A percentile compares a stretch with the other conserved stretches of the same genome.
phyloP scores from a whole-genome alignment of 1,140 invertebrate species.

The Neodiprion lecontei region DNA sequence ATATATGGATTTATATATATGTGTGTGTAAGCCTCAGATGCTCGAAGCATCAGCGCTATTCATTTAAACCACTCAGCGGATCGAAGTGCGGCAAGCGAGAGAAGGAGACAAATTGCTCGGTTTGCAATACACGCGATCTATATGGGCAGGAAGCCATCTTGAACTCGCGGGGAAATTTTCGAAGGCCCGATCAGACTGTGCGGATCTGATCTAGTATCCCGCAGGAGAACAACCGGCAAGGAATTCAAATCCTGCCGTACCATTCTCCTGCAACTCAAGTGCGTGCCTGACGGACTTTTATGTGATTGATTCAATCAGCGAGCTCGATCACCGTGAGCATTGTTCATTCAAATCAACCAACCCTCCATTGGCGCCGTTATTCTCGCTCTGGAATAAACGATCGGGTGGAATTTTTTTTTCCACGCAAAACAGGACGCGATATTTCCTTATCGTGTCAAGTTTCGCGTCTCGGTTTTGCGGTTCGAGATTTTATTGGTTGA shows the following conservation, averaged over 20 bases:
- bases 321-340: constrained; percentile 3
- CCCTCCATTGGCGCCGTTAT: constrained; percentile 1
- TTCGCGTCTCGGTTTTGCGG: too few species aligned
- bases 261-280: neutral
- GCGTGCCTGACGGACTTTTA: constrained; percentile 8
- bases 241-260: neutral
- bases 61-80: too few species aligned
- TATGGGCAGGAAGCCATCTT: constrained; percentile 1
- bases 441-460: too few species aligned
- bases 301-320: constrained; percentile 15
- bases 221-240: neutral
- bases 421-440: too few species aligned
- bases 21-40: too few species aligned
- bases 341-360: constrained; percentile 11
- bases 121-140: neutral
- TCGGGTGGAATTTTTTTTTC: too few species aligned
- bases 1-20: too few species aligned
- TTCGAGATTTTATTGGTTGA: too few species aligned
- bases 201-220: neutral
- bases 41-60: too few species aligned
- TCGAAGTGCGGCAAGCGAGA: neutral
- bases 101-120: neutral
- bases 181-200: neutral
- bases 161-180: neutral
- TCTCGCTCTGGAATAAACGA: neutral